Evolutionary conservation across 2,797 vertebrate genomes (phyloP), one percentile per base, ranked within the genome.

Genomic region (Protosalanx chinensis): DNA sequence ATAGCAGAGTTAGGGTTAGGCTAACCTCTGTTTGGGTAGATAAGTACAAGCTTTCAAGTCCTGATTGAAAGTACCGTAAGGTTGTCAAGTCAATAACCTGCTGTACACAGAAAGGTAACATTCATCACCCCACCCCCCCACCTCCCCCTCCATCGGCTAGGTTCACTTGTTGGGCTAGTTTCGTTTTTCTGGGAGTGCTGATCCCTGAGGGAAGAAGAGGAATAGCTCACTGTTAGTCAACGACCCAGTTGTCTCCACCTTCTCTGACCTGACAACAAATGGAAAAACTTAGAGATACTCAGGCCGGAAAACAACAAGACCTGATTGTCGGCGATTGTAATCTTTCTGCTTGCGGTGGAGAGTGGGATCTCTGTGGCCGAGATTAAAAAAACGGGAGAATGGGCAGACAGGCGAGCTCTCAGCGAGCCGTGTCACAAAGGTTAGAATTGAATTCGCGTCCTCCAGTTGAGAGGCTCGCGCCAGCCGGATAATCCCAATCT

Each of bases 211-310:
- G 30, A 68, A 32, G 60, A 12, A 37, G 27, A 57, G 13, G 27
- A 59, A 41, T 70, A 30, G n/a, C 46, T 37, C 68, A 67, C 46
- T 29, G 51, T 51, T 15, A 53, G 64, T 65, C 60, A 35, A 57
- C 64, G 32, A 60, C 67, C 32, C 46, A 6, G 29, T 46, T 63
- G 57, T 68, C 41, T 71, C 63, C 33, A 8, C 58, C 37, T 64
- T 51, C 35, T 58, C 32, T 66, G 64, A 68, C 70, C 57, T 70
- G 63, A 67, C 23, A 66, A 62, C 64, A 68, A 69, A 72, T 57
- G 60, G 64, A 65, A 56, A 64, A 16, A 67, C 15, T 46, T 46
- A 46, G 12, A 46, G 41, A 46, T 13, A 12, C 41, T 46, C 33
- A 65, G 46, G 32, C 63, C 41, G 2, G 64, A 23, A 65, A 51